Conservation (phyloP, 2,888 invertebrate species). For the Trachelus stipa region DNA sequence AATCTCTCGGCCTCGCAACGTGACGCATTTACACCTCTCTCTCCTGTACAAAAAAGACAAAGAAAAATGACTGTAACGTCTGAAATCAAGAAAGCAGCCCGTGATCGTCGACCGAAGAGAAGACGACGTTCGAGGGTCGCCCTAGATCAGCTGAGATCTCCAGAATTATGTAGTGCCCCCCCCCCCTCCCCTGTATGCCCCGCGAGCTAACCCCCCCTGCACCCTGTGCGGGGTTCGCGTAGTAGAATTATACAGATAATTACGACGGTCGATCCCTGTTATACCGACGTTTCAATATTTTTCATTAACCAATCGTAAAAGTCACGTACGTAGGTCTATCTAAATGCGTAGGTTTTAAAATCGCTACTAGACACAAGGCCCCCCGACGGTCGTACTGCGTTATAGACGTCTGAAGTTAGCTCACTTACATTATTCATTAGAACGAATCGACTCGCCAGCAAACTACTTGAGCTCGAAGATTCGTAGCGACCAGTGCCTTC, state of each 20-base stretch:
- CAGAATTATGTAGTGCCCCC: background rate
- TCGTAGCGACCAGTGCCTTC: background rate
- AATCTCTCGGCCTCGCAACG: constrained; percentile 45
- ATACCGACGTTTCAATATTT: background rate
- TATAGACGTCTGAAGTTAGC: background rate
- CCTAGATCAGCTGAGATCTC: background rate
- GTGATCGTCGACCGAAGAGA: constrained; percentile 11
- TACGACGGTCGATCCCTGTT: background rate
- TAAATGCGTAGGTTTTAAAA: background rate
- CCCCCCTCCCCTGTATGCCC: background rate
- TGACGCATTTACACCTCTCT: constrained; percentile 52
- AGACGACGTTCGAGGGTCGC: background rate
- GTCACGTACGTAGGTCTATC: background rate
- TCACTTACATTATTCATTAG: background rate
- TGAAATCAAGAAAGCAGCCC: constrained; percentile 6
- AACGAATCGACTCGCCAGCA: background rate
- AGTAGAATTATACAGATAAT: background rate
- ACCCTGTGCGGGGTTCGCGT: background rate
- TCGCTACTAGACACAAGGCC: background rate
- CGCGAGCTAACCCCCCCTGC: constrained; percentile 5
- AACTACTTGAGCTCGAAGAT: background rate
- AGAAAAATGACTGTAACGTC: background rate
- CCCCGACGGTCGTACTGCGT: background rate
- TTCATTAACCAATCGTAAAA: constrained; percentile 6
- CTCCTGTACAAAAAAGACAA: constrained; percentile 42